Base-by-base conservation (phyloP, 2,888 invertebrate genomes). In the Elaeidobius kamerunicus region DNA sequence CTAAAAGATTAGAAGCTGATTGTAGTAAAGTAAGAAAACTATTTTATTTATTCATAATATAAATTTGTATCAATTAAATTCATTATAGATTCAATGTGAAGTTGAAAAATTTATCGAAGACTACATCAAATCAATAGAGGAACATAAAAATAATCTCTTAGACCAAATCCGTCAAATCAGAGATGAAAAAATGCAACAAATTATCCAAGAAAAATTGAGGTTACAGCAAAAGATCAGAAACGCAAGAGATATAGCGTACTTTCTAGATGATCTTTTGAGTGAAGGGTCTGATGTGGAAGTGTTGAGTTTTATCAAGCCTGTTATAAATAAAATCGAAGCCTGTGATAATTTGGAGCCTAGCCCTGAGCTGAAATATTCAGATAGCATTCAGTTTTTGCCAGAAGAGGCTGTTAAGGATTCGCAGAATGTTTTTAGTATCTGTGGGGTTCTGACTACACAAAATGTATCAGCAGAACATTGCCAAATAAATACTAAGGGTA, bases 271-370 rank as follows among this genome's bases (percentile, higher is more conserved):
- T 62, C 34, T 55, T 27, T 43, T 55, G 7, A 55, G 16, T 2
- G 48, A 44, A 12, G 86, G 84, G 1, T 82, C 81, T 1, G 84
- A 86, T 61, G 82, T 84, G 14, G 88, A 89, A 73, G 76, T 88
- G 20, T 75, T 89, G 1, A 82, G 82, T 12, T 80, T 87, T 48
- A 79, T 83, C 47, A 79, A 78, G 15, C 77, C 84, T 0, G 78
- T 87, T 2, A 71, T 86, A 2, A 80, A 79, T 5, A 80, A 87
- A 39, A 74, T 88, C 57, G 84, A 85, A 63, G 75, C 75, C 55
- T 85, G 74, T 67, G 75, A 80, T 18, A 80, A 80, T 62, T 74
- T 79, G 23, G 78, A 77, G 59, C 54, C 54, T 1, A 61, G 79
- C 14, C 77, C 76, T 58, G 65, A 65, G 38, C 40, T 70, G 41